A percentile compares a stretch with the other conserved stretches of the same genome.
These are phyloP conservation scores for Megamerina dolium DNA, from an alignment of 2,888 invertebrate genomes.

Conservation along the genomic window DNA sequence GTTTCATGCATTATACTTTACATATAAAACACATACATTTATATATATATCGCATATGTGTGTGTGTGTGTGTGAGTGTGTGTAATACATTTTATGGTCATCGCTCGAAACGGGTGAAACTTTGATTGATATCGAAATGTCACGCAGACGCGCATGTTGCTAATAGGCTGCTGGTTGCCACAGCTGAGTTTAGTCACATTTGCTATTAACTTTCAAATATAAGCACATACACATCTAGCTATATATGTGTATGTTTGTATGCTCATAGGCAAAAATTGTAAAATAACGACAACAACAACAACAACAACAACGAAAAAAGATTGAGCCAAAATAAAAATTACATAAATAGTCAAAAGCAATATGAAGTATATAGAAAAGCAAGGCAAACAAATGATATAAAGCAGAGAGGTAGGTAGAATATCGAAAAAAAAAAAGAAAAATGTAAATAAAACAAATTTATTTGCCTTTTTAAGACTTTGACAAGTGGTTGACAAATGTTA, in stretches of 20 bases:
- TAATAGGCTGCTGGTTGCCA: conserved; percentile 22
- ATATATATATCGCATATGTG: too few species aligned
- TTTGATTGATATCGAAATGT: conserved; percentile 45
- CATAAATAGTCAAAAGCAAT: too few species aligned
- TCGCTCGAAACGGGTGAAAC: conserved; percentile 33
- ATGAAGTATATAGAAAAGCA: too few species aligned
- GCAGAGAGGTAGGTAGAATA: too few species aligned
- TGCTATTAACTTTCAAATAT: background rate
- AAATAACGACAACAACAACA: too few species aligned
- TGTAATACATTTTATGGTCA: background rate
- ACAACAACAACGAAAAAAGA: too few species aligned
- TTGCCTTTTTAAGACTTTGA: conserved; percentile 31
- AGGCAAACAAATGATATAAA: too few species aligned
- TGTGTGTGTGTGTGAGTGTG: too few species aligned
- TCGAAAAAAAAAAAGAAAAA: too few species aligned
- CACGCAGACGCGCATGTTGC: conserved; percentile 47
- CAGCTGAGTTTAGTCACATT: conserved; percentile 4
- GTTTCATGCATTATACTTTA: background rate
- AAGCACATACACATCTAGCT: too few species aligned
- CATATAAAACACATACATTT: too few species aligned
- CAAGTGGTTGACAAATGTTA: conserved; percentile 41
- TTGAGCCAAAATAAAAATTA: too few species aligned
- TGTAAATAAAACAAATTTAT: conserved; percentile 27
- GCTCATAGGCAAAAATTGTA: background rate
- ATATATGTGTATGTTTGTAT: background rate